These are phyloP conservation scores for Toxostoma redivivum DNA, from an alignment of 2,113 vertebrate species.

Conservation along the genomic window DNA sequence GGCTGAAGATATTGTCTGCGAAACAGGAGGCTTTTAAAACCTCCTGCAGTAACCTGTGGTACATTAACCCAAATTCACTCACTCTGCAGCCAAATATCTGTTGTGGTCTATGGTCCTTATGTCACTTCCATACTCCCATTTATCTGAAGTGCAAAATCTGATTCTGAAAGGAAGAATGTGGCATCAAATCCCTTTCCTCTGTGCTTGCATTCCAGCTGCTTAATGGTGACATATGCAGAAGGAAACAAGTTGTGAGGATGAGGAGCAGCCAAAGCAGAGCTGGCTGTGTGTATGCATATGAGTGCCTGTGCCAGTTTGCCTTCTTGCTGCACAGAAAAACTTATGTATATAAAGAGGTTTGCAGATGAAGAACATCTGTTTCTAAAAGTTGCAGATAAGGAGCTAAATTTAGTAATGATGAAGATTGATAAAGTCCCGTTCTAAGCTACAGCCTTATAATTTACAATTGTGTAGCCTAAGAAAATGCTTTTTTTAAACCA, in stretches of 20 bases:
- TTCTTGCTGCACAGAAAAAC: neutral
- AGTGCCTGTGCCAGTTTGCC: neutral
- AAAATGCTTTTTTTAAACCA: neutral
- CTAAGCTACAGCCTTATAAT: neutral
- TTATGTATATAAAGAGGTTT: neutral
- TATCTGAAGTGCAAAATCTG: neutral
- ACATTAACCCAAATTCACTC: neutral
- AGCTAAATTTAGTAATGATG: neutral
- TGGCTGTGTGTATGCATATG: too few relatives aligned
- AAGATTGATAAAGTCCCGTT: neutral
- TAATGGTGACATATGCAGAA: neutral
- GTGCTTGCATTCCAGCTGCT: neutral
- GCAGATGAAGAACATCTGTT: neutral
- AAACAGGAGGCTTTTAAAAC: neutral
- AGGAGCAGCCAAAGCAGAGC: neutral
- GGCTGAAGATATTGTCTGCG: neutral
- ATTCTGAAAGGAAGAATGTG: neutral
- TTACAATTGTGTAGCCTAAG: neutral
- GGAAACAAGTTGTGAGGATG: neutral
- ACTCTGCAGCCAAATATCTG: neutral
- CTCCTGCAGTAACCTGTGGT: neutral
- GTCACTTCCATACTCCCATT: neutral
- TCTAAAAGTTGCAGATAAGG: neutral
- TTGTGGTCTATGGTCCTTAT: neutral
- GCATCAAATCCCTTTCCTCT: neutral